Conservation (phyloP, 2,888 invertebrate genomes). For the Pycnomerus fuliginosus region DNA sequence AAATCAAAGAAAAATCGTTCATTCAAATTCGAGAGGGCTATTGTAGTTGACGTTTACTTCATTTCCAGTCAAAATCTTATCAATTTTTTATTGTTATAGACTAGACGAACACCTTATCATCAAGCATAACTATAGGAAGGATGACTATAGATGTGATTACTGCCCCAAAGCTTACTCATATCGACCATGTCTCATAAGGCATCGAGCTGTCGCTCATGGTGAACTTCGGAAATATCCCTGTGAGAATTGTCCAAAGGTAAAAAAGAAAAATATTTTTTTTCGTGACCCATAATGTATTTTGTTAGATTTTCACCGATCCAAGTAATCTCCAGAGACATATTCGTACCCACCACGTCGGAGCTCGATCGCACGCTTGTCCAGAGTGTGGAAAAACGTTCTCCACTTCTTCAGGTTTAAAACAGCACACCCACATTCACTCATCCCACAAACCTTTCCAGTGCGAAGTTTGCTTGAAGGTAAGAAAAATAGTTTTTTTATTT, state of each 20-base stretch:
- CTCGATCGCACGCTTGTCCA: conserved; percentile 93
- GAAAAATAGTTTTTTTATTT: conserved; percentile 23
- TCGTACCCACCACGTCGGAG: conserved; percentile 92
- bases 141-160: conserved; percentile 79
- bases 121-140: conserved; percentile 75
- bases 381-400: conserved; percentile 99
- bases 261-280: conserved; percentile 15
- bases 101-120: conserved; percentile 80
- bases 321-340: conserved; percentile 96
- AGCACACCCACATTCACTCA: conserved; percentile 98
- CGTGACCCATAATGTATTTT: neutral
- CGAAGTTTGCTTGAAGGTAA: conserved; percentile 91
- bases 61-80: neutral
- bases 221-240: conserved; percentile 86
- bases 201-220: conserved; percentile 78
- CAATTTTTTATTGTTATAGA: conserved; percentile 57
- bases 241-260: conserved; percentile 62
- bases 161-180: conserved; percentile 83
- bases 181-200: conserved; percentile 77
- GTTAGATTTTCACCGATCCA: conserved; percentile 91
- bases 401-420: conserved; percentile 96
- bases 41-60: neutral
- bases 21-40: no score
- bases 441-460: conserved; percentile 97
- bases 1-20: conserved; percentile 1